phyloP scores from a whole-genome alignment of 2,797 vertebrate species.

The Gymnothorax javanicus region DNA sequence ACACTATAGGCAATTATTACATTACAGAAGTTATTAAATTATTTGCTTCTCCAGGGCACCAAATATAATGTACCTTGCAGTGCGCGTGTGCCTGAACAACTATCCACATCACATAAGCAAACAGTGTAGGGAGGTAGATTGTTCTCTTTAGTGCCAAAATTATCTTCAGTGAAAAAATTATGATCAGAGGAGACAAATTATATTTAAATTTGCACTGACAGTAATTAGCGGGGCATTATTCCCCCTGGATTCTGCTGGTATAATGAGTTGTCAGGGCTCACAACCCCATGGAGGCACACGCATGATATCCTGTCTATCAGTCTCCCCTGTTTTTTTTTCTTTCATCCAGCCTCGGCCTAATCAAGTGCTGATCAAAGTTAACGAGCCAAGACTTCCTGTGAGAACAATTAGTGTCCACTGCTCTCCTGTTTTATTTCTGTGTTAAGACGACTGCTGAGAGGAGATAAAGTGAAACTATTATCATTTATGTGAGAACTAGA shows the following conservation, averaged over 20 bases:
- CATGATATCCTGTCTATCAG: background rate
- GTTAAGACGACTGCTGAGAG: background rate
- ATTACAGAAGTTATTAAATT: no score
- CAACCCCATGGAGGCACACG: background rate
- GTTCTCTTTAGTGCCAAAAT: no score
- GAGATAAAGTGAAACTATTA: background rate
- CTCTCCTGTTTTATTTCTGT: background rate
- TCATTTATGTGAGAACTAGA: background rate
- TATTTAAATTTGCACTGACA: slow-evolving; percentile 28
- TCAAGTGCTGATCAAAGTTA: slow-evolving; percentile 34
- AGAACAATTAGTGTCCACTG: slow-evolving; percentile 1
- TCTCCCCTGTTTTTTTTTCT: background rate
- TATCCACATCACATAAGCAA: no score
- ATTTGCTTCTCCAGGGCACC: no score
- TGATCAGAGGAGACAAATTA: slow-evolving; percentile 39
- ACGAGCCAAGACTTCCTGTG: slow-evolving; percentile 26
- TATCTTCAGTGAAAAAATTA: slow-evolving; percentile 14
- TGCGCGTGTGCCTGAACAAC: no score
- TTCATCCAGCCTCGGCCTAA: background rate
- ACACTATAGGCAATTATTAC: no score
- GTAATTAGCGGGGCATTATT: slow-evolving; percentile 9
- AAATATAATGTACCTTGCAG: no score
- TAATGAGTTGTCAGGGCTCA: slow-evolving; percentile 26
- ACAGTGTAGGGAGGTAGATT: no score
- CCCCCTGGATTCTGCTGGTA: background rate